phyloP scores from a whole-genome alignment of 2,113 vertebrate genomes.

The Furnarius figulus region DNA sequence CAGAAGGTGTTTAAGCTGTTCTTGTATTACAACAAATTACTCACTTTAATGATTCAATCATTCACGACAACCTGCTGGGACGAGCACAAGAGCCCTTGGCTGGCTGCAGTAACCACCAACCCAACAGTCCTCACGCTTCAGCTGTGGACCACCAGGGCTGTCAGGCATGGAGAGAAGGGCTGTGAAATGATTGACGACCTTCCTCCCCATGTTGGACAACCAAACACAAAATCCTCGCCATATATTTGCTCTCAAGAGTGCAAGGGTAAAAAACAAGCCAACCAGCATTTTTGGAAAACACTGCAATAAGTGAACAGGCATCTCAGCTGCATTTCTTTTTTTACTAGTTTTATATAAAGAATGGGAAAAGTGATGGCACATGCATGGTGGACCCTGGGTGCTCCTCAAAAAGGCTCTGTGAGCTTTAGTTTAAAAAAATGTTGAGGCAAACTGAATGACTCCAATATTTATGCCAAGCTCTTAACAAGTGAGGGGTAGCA shows the following conservation, averaged over 20 bases:
- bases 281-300: neutral
- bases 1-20: neutral
- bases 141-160: neutral
- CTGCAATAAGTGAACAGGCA: neutral
- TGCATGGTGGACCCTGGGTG: neutral
- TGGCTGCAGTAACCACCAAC: neutral
- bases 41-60: neutral
- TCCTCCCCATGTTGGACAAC: neutral
- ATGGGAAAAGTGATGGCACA: rapidly evolving
- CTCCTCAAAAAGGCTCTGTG: neutral
- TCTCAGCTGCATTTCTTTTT: neutral
- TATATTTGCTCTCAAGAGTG: neutral
- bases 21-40: neutral
- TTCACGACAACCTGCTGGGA: neutral
- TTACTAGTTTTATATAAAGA: neutral
- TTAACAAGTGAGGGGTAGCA: neutral
- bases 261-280: neutral
- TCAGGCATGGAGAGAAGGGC: neutral
- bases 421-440: neutral
- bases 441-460: neutral
- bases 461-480: neutral
- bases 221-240: neutral
- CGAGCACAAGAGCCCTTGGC: neutral
- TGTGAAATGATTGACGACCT: neutral
- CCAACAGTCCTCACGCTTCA: neutral